These are phyloP conservation scores for Crypturellus tataupa DNA, from an alignment of 2,797 vertebrate genomes.

Conservation along the genomic window DNA sequence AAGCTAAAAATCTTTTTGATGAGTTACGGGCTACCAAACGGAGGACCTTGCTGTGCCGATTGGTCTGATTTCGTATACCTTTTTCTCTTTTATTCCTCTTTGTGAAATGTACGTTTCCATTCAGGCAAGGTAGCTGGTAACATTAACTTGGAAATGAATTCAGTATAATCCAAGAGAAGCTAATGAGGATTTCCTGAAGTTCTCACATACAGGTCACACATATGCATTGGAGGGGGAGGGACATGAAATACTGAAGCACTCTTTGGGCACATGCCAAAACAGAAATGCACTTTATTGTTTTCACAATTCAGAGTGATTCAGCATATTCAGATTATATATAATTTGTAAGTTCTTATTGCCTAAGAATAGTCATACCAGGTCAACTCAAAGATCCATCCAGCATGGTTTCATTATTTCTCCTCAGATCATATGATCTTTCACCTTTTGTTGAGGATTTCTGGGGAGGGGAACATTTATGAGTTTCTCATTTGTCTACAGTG, in stretches of 20 bases:
- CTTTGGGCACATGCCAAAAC: neutral
- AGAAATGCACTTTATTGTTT: slow-evolving; percentile 47
- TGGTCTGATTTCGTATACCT: neutral
- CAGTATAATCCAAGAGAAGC: slow-evolving; percentile 18
- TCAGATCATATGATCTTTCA: neutral
- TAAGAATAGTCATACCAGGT: neutral
- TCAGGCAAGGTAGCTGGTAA: neutral
- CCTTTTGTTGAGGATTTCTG: neutral
- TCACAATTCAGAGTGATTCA: slow-evolving; percentile 27
- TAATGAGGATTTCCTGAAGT: slow-evolving; percentile 72
- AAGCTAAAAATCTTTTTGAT: neutral
- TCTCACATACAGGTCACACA: slow-evolving; percentile 30
- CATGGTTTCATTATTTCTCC: neutral
- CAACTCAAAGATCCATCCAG: neutral
- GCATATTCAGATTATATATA: slow-evolving; percentile 1
- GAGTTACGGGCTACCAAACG: neutral
- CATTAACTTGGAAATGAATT: slow-evolving; percentile 10
- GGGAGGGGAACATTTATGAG: neutral
- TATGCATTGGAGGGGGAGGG: slow-evolving; percentile 17
- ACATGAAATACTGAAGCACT: neutral
- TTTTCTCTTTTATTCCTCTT: neutral
- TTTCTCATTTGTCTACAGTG: neutral
- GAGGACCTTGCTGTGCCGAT: neutral
- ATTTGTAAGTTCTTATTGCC: neutral
- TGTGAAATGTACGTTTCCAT: neutral